Evolutionary conservation across 2,888 invertebrate genomes (phyloP), one percentile per base, ranked within the genome.

Genomic region (Dasysyrphus albostriatus): DNA sequence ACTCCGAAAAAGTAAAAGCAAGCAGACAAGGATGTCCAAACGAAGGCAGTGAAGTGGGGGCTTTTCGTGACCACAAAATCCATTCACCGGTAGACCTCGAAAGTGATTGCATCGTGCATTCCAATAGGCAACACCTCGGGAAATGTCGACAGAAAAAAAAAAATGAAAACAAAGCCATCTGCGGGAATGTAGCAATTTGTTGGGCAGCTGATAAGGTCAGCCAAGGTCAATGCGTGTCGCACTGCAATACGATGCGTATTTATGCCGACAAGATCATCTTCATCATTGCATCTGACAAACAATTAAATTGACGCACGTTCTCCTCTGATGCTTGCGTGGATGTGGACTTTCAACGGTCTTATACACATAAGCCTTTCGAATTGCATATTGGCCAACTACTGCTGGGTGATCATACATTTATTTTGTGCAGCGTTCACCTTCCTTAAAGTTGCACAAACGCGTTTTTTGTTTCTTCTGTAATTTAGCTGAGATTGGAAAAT

Each of bases 51-150:
- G 10, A 19, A 4, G 39, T 24, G 14, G 37, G 65, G 72, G 61
- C 49, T 73, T 49, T 42, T 77, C 49, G 58, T 61, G 74, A 37
- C 44, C 58, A 63, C 16, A 63, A 54, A 34, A 61, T 76, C 80
- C 80, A 76, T 80, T 80, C 84, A 84, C 76, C 76, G 47, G 67
- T 44, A 72, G 84, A 85, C 85, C 85, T 85, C 85, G 85, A 85
- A 85, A 81, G 82, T 78, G 82, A 85, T 81, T 85, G 85, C 77
- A 77, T 77, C 34, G 73, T 32, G 69, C 76, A 56, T 82, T 72
- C 74, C 82, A n/a, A 58, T 19, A 67, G 80, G 51, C 56, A 63
- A 69, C 69, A 69, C 49, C 67, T 49, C 54, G 32, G 39, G 58
- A 63, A 49, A 58, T 37, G 12, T 34, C 34, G 16, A 16, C 8